phyloP scores from a whole-genome alignment of 1,140 invertebrate genomes.

The Trichonephila clavipes region DNA sequence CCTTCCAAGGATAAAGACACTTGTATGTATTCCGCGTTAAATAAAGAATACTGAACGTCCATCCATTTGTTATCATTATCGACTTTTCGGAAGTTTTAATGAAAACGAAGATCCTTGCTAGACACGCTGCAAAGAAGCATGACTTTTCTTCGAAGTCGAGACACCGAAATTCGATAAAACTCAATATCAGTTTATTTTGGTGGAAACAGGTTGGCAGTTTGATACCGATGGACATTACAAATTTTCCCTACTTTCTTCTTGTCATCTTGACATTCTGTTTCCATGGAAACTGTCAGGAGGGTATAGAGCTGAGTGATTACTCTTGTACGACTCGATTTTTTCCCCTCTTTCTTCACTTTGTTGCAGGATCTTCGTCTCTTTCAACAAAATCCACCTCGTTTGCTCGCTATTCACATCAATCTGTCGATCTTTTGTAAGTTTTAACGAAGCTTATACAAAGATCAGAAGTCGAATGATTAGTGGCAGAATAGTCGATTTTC shows the following conservation, averaged over 20 bases:
- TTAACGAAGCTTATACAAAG: too few relatives aligned
- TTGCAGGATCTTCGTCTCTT: background rate
- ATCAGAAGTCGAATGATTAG: too few relatives aligned
- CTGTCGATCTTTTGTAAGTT: too few relatives aligned
- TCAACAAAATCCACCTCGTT: background rate
- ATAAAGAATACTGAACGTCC: background rate
- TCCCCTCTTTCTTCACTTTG: background rate
- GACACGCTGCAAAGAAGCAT: background rate
- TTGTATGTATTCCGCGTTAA: too few relatives aligned
- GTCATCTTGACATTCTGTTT: constrained; percentile 7
- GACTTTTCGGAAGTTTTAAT: background rate
- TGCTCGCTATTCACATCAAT: too few relatives aligned
- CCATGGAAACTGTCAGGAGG: background rate
- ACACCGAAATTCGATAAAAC: background rate
- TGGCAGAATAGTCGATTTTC: too few relatives aligned
- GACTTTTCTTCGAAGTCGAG: background rate
- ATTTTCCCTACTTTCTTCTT: background rate
- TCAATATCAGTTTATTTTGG: background rate
- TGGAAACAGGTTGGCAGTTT: background rate
- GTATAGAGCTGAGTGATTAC: background rate
- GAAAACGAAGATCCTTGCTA: background rate
- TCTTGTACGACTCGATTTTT: background rate
- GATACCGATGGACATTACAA: background rate
- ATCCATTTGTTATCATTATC: background rate
- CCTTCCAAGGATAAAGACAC: too few relatives aligned